Evolutionary conservation across 1,140 invertebrate genomes (phyloP).

Genomic region (Drosophila parvula): DNA sequence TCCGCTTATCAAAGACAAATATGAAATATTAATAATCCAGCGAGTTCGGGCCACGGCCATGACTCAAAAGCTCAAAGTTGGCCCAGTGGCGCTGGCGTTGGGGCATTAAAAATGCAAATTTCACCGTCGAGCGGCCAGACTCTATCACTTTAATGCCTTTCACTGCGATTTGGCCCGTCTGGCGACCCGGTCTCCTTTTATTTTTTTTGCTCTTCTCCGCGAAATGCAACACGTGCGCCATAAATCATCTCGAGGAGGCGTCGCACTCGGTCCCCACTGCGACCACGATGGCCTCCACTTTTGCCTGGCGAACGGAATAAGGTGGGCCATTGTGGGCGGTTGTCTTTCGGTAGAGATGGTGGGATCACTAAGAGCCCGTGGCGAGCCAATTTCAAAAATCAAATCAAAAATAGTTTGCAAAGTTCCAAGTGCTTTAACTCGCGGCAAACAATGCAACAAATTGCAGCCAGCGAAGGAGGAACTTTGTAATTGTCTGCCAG

Average conservation of each 20-base stretch:
- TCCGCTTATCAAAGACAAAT: slow-evolving; percentile 75
- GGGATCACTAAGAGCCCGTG: slow-evolving; percentile 43
- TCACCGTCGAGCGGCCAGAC: slow-evolving; percentile 56
- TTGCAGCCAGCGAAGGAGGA: slow-evolving; percentile 71
- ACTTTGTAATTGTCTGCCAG: slow-evolving; percentile 77
- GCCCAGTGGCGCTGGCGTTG: slow-evolving; percentile 39
- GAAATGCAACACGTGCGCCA: slow-evolving; percentile 78
- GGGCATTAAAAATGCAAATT: slow-evolving; percentile 76
- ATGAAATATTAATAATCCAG: slow-evolving; percentile 80
- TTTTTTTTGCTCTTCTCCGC: slow-evolving; percentile 30
- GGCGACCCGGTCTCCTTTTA: slow-evolving; percentile 49
- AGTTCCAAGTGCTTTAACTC: slow-evolving; percentile 78
- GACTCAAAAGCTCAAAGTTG: slow-evolving; percentile 21
- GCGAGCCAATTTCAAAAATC: slow-evolving; percentile 78
- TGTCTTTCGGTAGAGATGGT: slow-evolving; percentile 1
- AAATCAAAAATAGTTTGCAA: slow-evolving; percentile 81
- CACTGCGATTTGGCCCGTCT: slow-evolving; percentile 67
- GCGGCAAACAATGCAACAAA: slow-evolving; percentile 81
- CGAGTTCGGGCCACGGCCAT: slow-evolving; percentile 38
- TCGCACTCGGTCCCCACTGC: slow-evolving; percentile 4
- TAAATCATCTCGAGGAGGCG: slow-evolving; percentile 66
- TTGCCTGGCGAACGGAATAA: slow-evolving; percentile 12
- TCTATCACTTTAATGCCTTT: slow-evolving; percentile 81
- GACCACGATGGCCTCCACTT: slow-evolving; percentile 5
- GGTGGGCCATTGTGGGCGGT: slow-evolving; percentile 15